phyloP scores from a whole-genome alignment of 2,797 vertebrate species.

The Tenualosa thibaudeaui region DNA sequence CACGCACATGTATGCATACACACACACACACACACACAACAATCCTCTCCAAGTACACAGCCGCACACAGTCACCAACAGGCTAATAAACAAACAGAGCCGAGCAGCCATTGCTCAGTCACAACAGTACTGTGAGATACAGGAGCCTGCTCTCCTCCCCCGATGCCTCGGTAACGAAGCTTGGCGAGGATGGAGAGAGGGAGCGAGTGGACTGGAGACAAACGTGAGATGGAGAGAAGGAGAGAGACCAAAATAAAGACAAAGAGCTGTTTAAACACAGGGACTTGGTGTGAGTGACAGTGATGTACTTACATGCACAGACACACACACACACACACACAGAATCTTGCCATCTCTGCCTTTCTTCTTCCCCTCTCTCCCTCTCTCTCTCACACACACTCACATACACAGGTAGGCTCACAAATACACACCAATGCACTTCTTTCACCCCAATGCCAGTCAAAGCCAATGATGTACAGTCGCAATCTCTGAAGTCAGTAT shows the following conservation, averaged over 20 bases:
- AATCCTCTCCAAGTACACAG: background rate
- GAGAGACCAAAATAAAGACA: slow-evolving; percentile 31
- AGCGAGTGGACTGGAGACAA: background rate
- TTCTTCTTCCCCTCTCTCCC: no score
- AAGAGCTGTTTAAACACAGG: background rate
- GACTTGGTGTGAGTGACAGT: background rate
- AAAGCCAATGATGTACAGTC: background rate
- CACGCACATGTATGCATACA: slow-evolving; percentile 24
- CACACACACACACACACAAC: background rate
- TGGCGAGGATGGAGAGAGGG: background rate
- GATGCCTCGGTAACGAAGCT: background rate
- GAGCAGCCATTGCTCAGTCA: background rate
- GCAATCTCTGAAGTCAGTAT: background rate
- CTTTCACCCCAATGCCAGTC: background rate
- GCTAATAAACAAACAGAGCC: slow-evolving; percentile 3
- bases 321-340: background rate
- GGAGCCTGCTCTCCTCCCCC: background rate
- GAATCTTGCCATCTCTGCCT: background rate
- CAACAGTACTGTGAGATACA: background rate
- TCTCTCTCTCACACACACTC: background rate
- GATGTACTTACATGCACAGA: background rate
- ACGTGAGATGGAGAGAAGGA: background rate
- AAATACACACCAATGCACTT: background rate
- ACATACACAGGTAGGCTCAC: background rate
- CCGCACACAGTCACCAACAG: background rate